These are phyloP conservation scores for Felis chaus DNA, from an alignment of 2,113 vertebrate species.

Conservation along the genomic window DNA sequence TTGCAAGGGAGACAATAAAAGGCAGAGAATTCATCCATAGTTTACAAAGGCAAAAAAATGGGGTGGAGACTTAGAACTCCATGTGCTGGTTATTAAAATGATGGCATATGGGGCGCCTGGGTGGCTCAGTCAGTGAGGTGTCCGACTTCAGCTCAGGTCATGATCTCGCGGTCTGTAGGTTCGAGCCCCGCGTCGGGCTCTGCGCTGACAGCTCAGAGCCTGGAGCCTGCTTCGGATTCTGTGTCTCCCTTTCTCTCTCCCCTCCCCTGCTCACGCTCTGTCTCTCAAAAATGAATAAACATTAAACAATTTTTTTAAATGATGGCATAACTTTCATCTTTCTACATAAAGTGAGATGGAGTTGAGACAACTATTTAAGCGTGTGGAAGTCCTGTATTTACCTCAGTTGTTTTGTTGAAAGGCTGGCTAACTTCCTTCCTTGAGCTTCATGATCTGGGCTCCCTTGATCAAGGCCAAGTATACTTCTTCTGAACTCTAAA, in stretches of 20 bases:
- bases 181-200: no score
- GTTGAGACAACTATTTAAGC: not conserved
- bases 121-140: no score
- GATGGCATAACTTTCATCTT: not conserved
- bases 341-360: not conserved
- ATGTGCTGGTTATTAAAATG: slow-evolving; percentile 60
- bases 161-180: no score
- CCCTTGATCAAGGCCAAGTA: not conserved
- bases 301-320: no score
- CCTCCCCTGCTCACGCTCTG: no score
- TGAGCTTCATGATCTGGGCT: not conserved
- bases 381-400: not conserved
- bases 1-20: slow-evolving; percentile 58
- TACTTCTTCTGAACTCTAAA: not conserved
- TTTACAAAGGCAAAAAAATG: slow-evolving; percentile 14
- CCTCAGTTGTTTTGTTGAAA: not conserved
- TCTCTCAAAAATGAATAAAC: no score
- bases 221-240: no score
- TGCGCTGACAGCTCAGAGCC: no score
- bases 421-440: not conserved
- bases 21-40: slow-evolving; percentile 59
- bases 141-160: no score
- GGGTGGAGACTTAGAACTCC: not conserved
- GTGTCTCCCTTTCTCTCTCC: no score
- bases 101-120: not conserved